A percentile compares a stretch with the other conserved stretches of the same genome.
These are phyloP conservation scores for Caenorhabditis doughertyi DNA, from an alignment of 2,888 invertebrate genomes.

Conservation along the genomic window DNA sequence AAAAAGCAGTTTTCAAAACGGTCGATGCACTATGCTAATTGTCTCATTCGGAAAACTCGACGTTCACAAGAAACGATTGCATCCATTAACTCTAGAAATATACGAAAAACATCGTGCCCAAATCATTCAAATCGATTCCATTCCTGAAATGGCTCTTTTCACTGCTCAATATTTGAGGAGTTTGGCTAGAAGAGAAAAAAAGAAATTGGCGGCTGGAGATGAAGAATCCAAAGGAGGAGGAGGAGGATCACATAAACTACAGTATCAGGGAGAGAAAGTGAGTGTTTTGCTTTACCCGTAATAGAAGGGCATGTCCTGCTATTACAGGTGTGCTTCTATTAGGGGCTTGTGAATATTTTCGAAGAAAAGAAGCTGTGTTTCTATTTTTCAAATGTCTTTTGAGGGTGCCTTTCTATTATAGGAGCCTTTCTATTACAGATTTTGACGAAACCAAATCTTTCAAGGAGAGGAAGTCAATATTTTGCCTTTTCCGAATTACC, in stretches of 20 bases:
- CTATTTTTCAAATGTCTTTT: too few species aligned
- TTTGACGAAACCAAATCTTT: too few species aligned
- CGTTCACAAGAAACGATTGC: slow-evolving; percentile 54
- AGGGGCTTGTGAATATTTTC: too few species aligned
- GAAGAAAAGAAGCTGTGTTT: too few species aligned
- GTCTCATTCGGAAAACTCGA: slow-evolving; percentile 59
- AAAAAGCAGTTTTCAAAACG: slow-evolving; percentile 43
- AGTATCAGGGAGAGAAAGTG: slow-evolving; percentile 59
- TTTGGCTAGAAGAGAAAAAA: slow-evolving; percentile 56
- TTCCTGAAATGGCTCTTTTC: slow-evolving; percentile 52
- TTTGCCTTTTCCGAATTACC: too few species aligned
- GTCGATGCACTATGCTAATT: slow-evolving; percentile 63
- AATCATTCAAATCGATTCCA: slow-evolving; percentile 48
- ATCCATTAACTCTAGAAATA: slow-evolving; percentile 48
- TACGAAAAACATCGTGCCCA: slow-evolving; percentile 61
- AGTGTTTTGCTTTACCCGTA: background rate
- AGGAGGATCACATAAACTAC: slow-evolving; percentile 35
- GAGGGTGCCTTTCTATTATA: too few species aligned
- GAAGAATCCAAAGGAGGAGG: background rate
- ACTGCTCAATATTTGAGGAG: slow-evolving; percentile 60
- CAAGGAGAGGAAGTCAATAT: too few species aligned
- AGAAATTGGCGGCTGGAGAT: slow-evolving; percentile 1
- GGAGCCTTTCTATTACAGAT: too few species aligned
- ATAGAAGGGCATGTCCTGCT: too few species aligned
- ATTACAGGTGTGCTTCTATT: too few species aligned